Conservation (phyloP, 2,797 vertebrate genomes). For the Glossophaga mutica region DNA sequence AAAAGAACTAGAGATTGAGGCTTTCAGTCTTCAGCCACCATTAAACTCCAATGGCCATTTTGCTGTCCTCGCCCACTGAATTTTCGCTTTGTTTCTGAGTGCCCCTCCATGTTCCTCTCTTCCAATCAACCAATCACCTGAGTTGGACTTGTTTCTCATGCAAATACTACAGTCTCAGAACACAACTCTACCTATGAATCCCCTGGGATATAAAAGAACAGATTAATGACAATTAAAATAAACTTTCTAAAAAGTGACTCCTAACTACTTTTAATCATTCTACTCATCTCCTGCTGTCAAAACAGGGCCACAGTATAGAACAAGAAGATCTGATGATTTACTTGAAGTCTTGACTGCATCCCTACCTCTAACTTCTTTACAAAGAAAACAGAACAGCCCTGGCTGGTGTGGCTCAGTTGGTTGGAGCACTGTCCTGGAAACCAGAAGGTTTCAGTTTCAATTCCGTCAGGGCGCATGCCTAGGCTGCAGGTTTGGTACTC, state of each 20-base stretch:
- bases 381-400: background rate
- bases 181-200: background rate
- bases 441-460: no score
- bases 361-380: background rate
- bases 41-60: background rate
- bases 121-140: background rate
- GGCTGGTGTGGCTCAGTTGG: background rate
- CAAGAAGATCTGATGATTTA: background rate
- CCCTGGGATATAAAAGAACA: background rate
- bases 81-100: background rate
- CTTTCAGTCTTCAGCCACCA: background rate
- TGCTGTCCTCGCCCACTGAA: background rate
- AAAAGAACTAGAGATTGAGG: background rate
- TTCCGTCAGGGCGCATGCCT: no score
- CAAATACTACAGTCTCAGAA: background rate
- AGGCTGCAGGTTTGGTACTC: no score
- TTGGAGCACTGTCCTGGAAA: background rate
- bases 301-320: background rate
- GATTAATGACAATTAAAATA: background rate
- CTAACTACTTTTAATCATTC: background rate
- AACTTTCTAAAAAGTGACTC: background rate
- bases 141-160: background rate
- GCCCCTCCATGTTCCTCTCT: background rate
- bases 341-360: background rate
- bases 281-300: background rate